A percentile compares a stretch with the other conserved stretches of the same genome.
These are phyloP conservation scores for Hybos culiciformis DNA, from an alignment of 2,888 invertebrate species.

Conservation along the genomic window DNA sequence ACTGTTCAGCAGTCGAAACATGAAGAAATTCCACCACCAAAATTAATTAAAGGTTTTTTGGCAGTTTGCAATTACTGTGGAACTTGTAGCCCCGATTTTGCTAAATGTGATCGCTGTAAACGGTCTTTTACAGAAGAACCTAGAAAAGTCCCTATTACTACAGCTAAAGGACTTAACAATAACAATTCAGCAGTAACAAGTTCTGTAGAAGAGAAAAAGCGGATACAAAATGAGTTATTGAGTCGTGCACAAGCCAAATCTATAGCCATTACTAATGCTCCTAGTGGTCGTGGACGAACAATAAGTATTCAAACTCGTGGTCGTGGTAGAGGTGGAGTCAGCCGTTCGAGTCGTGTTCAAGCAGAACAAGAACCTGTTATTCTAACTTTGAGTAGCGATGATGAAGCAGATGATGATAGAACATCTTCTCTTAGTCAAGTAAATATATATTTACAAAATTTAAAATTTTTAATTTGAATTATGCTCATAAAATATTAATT, in stretches of 20 bases:
- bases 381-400: conserved; percentile 55
- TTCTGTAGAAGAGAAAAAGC: conserved; percentile 6
- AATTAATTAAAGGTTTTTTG: conserved; percentile 54
- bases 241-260: conserved; percentile 16
- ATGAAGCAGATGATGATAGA: conserved; percentile 33
- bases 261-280: conserved; percentile 9
- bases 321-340: conserved; percentile 19
- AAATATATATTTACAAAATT: background rate
- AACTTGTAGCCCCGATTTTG: conserved; percentile 62
- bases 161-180: conserved; percentile 3
- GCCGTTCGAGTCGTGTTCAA: conserved; percentile 35
- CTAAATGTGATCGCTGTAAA: conserved; percentile 61
- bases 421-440: background rate
- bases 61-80: conserved; percentile 74
- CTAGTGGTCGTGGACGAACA: conserved; percentile 13
- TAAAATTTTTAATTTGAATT: too few species aligned
- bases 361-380: conserved; percentile 55
- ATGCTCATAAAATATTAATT: too few species aligned
- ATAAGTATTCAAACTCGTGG: conserved; percentile 20
- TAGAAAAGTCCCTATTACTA: conserved; percentile 34
- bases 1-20: conserved; percentile 5
- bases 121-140: conserved; percentile 58
- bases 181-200: conserved; percentile 6
- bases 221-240: conserved; percentile 10
- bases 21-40: conserved; percentile 44